Conservation (phyloP, 1,140 invertebrate genomes). For the Himalopsyche phryganea region DNA sequence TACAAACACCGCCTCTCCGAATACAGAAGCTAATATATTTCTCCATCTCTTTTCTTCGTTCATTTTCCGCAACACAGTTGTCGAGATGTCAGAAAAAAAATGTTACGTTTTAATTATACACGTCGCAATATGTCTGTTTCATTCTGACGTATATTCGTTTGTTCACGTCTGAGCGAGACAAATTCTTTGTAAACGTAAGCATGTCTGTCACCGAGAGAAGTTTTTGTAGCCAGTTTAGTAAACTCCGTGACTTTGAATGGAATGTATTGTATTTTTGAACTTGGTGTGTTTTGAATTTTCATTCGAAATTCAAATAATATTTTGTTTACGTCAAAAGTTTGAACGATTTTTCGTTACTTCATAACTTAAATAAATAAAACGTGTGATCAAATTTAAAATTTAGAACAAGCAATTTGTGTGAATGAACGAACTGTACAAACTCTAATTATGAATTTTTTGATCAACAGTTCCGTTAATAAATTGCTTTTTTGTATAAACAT, state of each 20-base stretch:
- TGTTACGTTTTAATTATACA: conserved; percentile 2
- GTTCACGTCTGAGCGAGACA: background rate
- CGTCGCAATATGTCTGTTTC: conserved; percentile 2
- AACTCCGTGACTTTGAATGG: background rate
- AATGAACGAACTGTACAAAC: no score
- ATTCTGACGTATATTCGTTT: background rate
- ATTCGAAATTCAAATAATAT: no score
- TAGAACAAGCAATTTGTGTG: no score
- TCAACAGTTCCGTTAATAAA: no score
- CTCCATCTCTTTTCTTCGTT: conserved; percentile 10
- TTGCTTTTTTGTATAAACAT: no score
- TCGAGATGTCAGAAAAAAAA: conserved; percentile 21
- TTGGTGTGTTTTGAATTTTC: no score
- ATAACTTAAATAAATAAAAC: no score
- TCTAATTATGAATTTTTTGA: no score
- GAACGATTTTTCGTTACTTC: no score
- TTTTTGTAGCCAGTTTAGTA: conserved; percentile 8
- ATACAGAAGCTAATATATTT: conserved; percentile 12
- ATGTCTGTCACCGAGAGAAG: background rate
- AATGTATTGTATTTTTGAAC: no score
- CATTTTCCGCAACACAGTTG: background rate
- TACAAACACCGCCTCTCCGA: conserved; percentile 17
- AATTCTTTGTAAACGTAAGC: background rate
- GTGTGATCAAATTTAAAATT: no score
- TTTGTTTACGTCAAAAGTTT: no score